Evolutionary conservation across 2,797 vertebrate species (phyloP), one percentile per base, ranked within the genome.

Genomic region (Muscicapa comitata): DNA sequence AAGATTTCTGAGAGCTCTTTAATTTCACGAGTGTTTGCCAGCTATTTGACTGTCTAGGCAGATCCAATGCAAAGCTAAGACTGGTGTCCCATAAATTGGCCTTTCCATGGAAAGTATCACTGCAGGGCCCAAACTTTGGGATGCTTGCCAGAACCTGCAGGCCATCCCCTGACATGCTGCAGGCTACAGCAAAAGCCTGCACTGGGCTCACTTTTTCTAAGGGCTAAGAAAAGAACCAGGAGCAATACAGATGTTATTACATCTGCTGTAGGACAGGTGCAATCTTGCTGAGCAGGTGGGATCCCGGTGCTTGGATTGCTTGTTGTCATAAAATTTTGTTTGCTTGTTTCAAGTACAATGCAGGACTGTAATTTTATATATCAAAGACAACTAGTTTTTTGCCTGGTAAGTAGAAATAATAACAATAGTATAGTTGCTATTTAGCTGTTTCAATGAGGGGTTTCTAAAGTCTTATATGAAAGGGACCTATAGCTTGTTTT

Each of bases 1-100:
- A 90, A 96, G 95, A 75, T 88, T 92, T 95, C 76, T 42, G 73
- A 90, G 77, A 88, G 79, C 74, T 88, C 90, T 93, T 94, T 94
- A 66, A 75, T 43, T 92, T 83, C 77, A 31, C 55, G 29, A 86
- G 13, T 50, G 7, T 17, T 29, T 90, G n/a, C 31, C 40, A 35
- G 45, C 26, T 88, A 25, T 63, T 59, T 74, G 43, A 90, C 51
- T 20, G 40, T 68, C 11, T 58, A 67, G 57, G 50, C 57, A 67
- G 48, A 76, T 61, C 33, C 2, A 9, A 9, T 1, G 6, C 17
- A 80, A 90, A 90, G 47, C 53, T 40, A 50, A 82, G 61, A 14
- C n/a, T 17, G 12, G 18, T 67, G 19, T 86, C 70, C 43, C 24
- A 28, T 62, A 25, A 48, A 72, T 75, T 70, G 26, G 50, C 66